Evolutionary conservation across 2,888 invertebrate genomes (phyloP).

Genomic region (Phortica magna): DNA sequence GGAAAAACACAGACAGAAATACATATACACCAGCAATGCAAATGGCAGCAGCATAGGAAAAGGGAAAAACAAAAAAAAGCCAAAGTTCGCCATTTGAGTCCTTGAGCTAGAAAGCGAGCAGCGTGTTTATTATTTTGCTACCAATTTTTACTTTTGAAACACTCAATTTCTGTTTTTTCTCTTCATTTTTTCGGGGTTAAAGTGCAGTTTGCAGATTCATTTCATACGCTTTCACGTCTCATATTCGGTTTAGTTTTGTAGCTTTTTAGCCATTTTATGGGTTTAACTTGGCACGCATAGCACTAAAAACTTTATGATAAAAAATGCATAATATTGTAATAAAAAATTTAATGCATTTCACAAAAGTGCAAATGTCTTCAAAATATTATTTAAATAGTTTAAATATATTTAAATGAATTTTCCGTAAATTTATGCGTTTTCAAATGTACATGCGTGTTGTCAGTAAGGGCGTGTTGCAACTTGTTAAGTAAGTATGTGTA

Average conservation of each 20-base stretch:
- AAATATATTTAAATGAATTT: background rate
- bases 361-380: background rate
- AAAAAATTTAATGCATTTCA: slow-evolving; percentile 5
- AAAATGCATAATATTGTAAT: background rate
- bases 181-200: background rate
- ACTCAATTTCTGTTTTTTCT: background rate
- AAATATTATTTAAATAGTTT: background rate
- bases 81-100: slow-evolving; percentile 28
- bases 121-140: slow-evolving; percentile 29
- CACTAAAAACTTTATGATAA: background rate
- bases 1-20: background rate
- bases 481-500: background rate
- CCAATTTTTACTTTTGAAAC: slow-evolving; percentile 3
- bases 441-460: background rate
- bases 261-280: slow-evolving; percentile 6
- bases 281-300: background rate
- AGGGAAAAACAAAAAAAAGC: slow-evolving; percentile 15
- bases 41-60: background rate
- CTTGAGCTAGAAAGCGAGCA: slow-evolving; percentile 31
- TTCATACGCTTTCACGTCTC: background rate
- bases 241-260: no score
- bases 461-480: background rate
- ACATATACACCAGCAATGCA: background rate
- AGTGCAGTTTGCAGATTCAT: slow-evolving; percentile 5
- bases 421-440: background rate